These are phyloP conservation scores for Cephus runcator DNA, from an alignment of 2,888 invertebrate genomes.

Conservation along the genomic window DNA sequence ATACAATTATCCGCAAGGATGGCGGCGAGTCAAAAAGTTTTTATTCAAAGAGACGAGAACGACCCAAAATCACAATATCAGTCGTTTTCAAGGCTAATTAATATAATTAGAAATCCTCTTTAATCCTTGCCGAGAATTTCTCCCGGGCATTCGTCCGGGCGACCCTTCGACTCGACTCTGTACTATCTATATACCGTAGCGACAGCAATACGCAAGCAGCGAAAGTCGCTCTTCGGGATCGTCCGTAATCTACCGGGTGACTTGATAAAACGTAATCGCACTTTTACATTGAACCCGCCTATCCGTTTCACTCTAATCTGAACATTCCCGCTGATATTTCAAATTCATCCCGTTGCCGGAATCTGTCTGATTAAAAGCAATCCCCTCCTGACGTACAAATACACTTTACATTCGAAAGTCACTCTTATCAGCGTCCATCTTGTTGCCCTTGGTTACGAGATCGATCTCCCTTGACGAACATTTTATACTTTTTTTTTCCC, in stretches of 20 bases:
- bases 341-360: background rate
- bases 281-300: background rate
- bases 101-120: background rate
- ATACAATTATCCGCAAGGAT: background rate
- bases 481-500: background rate
- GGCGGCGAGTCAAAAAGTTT: background rate
- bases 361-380: background rate
- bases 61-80: background rate
- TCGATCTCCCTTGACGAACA: background rate
- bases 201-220: too few species aligned
- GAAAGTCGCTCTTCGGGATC: background rate
- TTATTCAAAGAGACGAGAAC: background rate
- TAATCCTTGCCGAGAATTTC: background rate
- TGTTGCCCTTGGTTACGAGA: background rate
- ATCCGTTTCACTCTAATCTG: background rate
- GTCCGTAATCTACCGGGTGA: background rate
- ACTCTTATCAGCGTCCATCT: background rate
- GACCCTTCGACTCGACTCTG: too few species aligned
- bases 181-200: background rate
- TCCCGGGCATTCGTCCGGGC: background rate
- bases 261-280: background rate
- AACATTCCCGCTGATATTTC: background rate
- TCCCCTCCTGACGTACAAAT: background rate
- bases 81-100: background rate
- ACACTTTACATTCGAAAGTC: background rate